Evolutionary conservation across 2,797 vertebrate species (phyloP), one percentile per base, ranked within the genome.

Genomic region (Phalloptychus januarius): DNA sequence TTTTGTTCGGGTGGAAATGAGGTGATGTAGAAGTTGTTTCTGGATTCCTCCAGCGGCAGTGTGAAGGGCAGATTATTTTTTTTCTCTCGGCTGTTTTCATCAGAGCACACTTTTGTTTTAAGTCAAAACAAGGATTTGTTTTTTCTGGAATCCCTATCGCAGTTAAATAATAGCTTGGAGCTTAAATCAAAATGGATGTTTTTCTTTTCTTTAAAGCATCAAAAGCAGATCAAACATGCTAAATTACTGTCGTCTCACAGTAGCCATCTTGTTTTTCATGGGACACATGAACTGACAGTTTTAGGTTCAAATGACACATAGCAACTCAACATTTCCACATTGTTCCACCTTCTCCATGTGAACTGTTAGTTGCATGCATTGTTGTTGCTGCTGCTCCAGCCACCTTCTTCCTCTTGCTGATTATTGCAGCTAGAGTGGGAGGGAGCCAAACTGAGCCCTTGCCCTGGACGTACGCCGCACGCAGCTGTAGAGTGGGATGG

Each of bases 341-440:
- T 92, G 77, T 92, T 93, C 92, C 94, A 95, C 89, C 89, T 85
- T 89, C 93, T 93, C 92, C 94, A 94, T 95, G 85, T 95, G 91
- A 94, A 93, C 93, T 94, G 95, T 95, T 93, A 95, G 93, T 93
- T 95, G 94, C 94, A 96, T 96, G 95, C 93, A 89, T 95, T 95
- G 95, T 95, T 95, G 92, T 95, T 96, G 91, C 94, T 95, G 94
- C 95, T 95, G 95, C 95, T 96, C 95, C 95, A 96, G 95, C 95
- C 95, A 95, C 95, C 90, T 96, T 96, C 94, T 96, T 95, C 95
- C 95, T 96, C 95, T 96, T 94, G 95, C 96, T 96, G 95, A 96
- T 95, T 96, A 96, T 95, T 95, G 91, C 96, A 96, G 95, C 96
- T 96, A 95, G 94, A 96, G 94, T 96, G 95, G 95, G 94, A 94